Evolutionary conservation across 2,797 vertebrate genomes (phyloP).

Genomic region (Catostomus latipinnis): DNA sequence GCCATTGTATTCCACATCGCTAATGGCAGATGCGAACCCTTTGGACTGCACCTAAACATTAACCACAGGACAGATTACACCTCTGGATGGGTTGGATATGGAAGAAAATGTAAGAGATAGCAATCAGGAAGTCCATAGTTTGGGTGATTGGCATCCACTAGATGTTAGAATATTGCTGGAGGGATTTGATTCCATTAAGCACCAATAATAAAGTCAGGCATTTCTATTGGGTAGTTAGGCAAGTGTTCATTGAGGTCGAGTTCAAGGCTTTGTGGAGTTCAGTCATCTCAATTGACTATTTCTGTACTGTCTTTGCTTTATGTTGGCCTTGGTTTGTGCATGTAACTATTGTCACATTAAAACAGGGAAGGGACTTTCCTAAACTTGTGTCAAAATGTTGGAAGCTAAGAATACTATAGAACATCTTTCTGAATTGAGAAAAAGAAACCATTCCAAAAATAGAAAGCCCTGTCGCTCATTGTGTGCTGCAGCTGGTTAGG

Average conservation of each 20-base stretch:
- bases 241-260: background rate
- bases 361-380: background rate
- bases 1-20: background rate
- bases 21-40: slow-evolving; percentile 48
- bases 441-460: no score
- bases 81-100: slow-evolving; percentile 6
- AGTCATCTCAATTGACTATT: background rate
- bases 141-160: background rate
- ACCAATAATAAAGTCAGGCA: slow-evolving; percentile 7
- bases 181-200: slow-evolving; percentile 3
- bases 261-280: slow-evolving; percentile 1
- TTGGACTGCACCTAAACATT: slow-evolving; percentile 51
- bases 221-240: background rate
- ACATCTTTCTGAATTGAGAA: background rate
- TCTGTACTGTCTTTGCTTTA: background rate
- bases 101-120: background rate
- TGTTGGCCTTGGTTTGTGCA: background rate
- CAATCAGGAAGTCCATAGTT: slow-evolving; percentile 10
- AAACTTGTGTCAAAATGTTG: background rate
- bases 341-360: background rate
- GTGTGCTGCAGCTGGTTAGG: no score
- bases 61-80: slow-evolving; percentile 38
- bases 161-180: background rate
- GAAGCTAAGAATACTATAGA: background rate
- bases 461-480: no score